Conservation (phyloP, 37 sponge, comb jelly and placozoan genomes). For the Chondrilla cf. caribensis region DNA sequence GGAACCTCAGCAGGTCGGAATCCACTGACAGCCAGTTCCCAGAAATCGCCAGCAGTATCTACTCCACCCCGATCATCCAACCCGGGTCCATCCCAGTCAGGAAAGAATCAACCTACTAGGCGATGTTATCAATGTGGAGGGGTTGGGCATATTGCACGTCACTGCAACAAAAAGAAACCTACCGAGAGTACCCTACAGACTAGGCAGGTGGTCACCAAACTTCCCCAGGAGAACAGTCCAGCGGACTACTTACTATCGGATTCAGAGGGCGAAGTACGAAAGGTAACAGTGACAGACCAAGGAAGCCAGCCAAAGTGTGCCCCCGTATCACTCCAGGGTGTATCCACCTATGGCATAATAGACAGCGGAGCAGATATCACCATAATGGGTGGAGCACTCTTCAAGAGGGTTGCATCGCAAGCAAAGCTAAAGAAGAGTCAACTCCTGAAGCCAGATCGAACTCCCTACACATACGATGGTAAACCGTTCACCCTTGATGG, state of each 20-base stretch:
- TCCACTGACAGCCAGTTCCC: neutral
- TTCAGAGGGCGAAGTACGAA: conserved; percentile 2
- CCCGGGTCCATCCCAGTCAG: neutral
- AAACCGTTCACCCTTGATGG: conserved; percentile 46
- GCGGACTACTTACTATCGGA: neutral
- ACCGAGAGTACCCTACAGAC: neutral
- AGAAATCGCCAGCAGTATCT: too few species aligned
- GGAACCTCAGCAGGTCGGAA: neutral
- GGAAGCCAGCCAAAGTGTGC: conserved; percentile 30
- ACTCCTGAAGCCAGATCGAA: conserved; percentile 29
- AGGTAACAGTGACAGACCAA: neutral
- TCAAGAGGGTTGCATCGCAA: conserved; percentile 10
- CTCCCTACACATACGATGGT: conserved; percentile 25
- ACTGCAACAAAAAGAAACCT: neutral
- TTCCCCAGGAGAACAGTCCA: neutral
- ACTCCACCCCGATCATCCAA: too few species aligned
- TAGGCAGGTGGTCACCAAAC: neutral
- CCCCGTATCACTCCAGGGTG: neutral
- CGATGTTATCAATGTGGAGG: conserved; percentile 19
- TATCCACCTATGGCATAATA: conserved; percentile 13
- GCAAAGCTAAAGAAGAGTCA: conserved; percentile 3
- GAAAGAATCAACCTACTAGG: too few species aligned
- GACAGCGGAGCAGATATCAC: conserved; percentile 28
- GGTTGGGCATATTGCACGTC: conserved; percentile 2
- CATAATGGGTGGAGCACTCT: conserved; percentile 23